Base-by-base conservation (phyloP, 2,888 invertebrate species). In the Orgyia antiqua region DNA sequence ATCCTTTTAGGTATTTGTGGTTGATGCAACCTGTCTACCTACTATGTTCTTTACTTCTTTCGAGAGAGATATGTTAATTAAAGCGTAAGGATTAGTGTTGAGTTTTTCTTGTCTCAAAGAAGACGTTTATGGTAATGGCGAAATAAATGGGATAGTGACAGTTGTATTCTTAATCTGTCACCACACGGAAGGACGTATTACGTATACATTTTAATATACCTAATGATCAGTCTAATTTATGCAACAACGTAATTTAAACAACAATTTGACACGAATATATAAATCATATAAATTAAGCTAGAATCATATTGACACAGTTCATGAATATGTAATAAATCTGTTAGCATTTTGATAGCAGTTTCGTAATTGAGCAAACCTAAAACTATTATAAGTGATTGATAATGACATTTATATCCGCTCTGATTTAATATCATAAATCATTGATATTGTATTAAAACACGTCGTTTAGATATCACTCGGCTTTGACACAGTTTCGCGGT, bases 401-500 rank as follows among this genome's bases (percentile, higher is more conserved):
- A 49, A 34, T 44, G 61, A 59, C 57, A 54, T 61, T 63, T 61
- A 60, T 66, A 60, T 55, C 51, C 56, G 55, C 48, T 63, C 51
- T 51, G 55, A 67, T 66, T 68, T 57, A 51, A 42, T 52, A 51
- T 43, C 51, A 65, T 71, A 70, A 64, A 70, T 76, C 67, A 67
- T 39, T 33, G 35, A 42, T 51, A 54, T 56, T 54, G 61, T 71
- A 59, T 61, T 70, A 60, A 65, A 70, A 64, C 63, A 51, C 49
- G 56, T 47, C 55, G 52, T 59, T 55, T 50, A 58, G 67, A 73
- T 56, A 51, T 23, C 3, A n/a, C n/a, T 60, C 61, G 71, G 55
- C 69, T 77, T 75, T 76, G 74, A 73, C 74, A 74, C 44, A 71
- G 55, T 66, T 77, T 53, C 27, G 35, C 35, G 9, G 29, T 27